phyloP scores from a whole-genome alignment of 2,888 invertebrate species.

The Torymus tubicola region DNA sequence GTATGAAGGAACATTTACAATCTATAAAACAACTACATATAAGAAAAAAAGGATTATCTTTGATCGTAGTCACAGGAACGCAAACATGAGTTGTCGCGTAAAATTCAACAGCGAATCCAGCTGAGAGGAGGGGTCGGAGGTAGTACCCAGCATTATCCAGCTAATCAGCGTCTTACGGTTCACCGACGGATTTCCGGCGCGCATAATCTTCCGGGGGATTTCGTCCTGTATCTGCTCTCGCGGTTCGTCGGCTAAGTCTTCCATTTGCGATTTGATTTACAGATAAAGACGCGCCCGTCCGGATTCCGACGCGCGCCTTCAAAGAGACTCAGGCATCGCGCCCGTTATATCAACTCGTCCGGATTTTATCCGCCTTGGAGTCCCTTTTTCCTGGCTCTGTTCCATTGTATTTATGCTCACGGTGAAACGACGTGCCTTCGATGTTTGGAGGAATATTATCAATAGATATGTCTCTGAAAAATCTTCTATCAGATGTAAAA shows the following conservation, averaged over 20 bases:
- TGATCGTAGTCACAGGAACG: no score
- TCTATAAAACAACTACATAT: no score
- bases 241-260: constrained; percentile 54
- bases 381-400: not conserved
- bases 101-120: no score
- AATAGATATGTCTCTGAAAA: no score
- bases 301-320: not conserved
- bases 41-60: no score
- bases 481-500: no score
- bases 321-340: constrained; percentile 10
- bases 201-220: constrained; percentile 22
- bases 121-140: no score
- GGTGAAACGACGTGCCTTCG: no score
- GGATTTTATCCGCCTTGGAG: not conserved
- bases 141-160: constrained; percentile 1
- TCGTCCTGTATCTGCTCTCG: constrained; percentile 59
- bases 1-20: no score
- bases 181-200: constrained; percentile 20
- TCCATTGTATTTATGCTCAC: no score
- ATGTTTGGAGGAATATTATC: no score
- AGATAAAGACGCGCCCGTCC: constrained; percentile 26
- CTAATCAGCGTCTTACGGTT: constrained; percentile 47
- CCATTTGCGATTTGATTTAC: constrained; percentile 48
- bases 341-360: constrained; percentile 8
- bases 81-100: no score